A percentile compares a stretch with the other conserved stretches of the same genome.
phyloP scores from a whole-genome alignment of 2,797 vertebrate genomes.

The Sebastes flavidus region DNA sequence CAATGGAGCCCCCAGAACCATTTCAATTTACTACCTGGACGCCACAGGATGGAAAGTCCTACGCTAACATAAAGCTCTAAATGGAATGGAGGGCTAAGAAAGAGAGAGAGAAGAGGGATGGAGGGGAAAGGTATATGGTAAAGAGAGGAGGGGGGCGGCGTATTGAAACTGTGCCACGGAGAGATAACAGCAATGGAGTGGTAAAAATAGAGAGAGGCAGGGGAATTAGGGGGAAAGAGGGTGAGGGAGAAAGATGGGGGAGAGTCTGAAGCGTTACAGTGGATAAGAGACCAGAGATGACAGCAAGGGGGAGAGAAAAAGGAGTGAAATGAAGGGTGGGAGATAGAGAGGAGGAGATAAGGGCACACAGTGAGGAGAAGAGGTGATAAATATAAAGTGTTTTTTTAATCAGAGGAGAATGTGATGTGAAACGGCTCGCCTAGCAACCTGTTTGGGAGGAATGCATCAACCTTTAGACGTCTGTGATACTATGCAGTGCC shows the following conservation, averaged over 20 bases:
- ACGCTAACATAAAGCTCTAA: slow-evolving; percentile 70
- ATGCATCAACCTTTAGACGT: slow-evolving; percentile 23
- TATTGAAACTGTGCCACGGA: slow-evolving; percentile 55
- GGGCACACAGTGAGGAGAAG: slow-evolving; percentile 35
- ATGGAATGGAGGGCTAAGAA: slow-evolving; percentile 64
- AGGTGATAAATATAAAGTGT: slow-evolving; percentile 59
- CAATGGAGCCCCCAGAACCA: slow-evolving; percentile 81
- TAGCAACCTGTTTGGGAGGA: slow-evolving; percentile 27
- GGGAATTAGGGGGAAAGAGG: slow-evolving; percentile 46
- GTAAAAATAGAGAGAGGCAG: slow-evolving; percentile 64
- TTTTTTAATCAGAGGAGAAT: slow-evolving; percentile 55
- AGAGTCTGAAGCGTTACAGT: slow-evolving; percentile 49
- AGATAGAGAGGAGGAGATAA: slow-evolving; percentile 45
- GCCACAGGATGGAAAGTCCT: slow-evolving; percentile 75
- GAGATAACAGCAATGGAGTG: slow-evolving; percentile 62
- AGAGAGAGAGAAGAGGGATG: slow-evolving; percentile 25
- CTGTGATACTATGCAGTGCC: neutral
- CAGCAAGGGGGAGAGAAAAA: slow-evolving; percentile 21
- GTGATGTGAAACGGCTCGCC: slow-evolving; percentile 42
- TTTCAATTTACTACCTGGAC: slow-evolving; percentile 87
- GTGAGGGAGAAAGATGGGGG: slow-evolving; percentile 49
- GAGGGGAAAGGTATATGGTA: slow-evolving; percentile 40
- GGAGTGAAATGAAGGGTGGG: slow-evolving; percentile 35
- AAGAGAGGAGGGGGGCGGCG: neutral
- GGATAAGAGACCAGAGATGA: slow-evolving; percentile 56